Percentiles rank a stretch among this genome's conserved stretches.
Evolutionary conservation across 2,888 invertebrate genomes (phyloP).

Genomic region (Brachyptera putata): DNA sequence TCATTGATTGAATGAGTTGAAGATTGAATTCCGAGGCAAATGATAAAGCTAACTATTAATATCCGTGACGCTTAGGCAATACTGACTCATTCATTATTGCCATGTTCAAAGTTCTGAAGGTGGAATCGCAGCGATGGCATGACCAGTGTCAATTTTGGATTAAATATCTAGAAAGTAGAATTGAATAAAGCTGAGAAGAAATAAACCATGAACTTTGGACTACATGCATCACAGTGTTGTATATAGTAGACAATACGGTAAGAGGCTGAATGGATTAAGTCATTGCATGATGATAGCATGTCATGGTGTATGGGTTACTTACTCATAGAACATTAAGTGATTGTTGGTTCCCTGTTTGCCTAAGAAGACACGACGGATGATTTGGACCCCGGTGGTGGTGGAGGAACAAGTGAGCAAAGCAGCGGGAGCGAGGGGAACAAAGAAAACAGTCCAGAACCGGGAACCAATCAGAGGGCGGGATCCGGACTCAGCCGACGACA

Average conservation of each 20-base stretch:
- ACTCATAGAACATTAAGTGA: constrained; percentile 19
- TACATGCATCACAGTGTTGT: constrained; percentile 7
- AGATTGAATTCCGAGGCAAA: too few relatives aligned
- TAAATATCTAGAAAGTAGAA: not conserved
- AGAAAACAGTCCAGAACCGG: constrained; percentile 36
- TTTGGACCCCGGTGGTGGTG: constrained; percentile 45
- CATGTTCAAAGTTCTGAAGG: constrained; percentile 5
- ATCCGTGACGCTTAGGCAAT: not conserved
- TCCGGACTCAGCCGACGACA: constrained; percentile 49
- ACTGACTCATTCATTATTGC: not conserved
- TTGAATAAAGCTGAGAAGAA: not conserved
- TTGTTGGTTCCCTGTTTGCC: constrained; percentile 33
- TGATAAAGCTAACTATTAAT: not conserved
- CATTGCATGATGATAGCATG: not conserved
- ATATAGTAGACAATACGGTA: constrained; percentile 4
- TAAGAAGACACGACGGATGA: constrained; percentile 41
- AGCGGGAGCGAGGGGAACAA: constrained; percentile 41
- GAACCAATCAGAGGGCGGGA: constrained; percentile 25
- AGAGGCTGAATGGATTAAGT: constrained; percentile 1
- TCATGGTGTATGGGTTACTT: not conserved
- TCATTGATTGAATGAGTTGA: too few relatives aligned
- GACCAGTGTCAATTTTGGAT: not conserved
- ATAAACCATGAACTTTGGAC: constrained; percentile 4
- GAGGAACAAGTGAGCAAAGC: constrained; percentile 38
- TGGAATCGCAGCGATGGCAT: not conserved